Base-by-base conservation (phyloP, 2,113 vertebrate genomes). In the Forbesichthys papilliferus region DNA sequence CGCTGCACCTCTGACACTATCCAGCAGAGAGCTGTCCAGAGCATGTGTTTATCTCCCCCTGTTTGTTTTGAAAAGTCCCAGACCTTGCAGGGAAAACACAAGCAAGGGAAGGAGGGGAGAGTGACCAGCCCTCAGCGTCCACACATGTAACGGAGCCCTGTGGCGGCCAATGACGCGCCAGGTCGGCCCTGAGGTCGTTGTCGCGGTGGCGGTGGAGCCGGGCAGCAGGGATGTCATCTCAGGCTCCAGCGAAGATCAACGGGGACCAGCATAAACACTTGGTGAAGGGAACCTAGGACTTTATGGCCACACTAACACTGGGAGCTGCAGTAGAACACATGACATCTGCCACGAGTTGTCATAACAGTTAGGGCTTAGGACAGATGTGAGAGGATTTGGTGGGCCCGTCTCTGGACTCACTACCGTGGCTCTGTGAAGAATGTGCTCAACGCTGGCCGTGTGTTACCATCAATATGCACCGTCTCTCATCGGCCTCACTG, bases 21-120 rank as follows among this genome's bases (percentile, higher is more conserved):
- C 84, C 85, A 86, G 86, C 84, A 78, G 83, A 85, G 82, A 83
- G 75, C 85, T 82, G 86, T 89, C 88, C 86, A 86, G 75, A 87
- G 82, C 86, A 87, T 83, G 64, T 86, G 87, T 87, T 87, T 86
- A 90, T 89, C 89, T 91, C 87, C 77, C 84, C 80, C 74, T 91
- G 87, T 90, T 91, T 91, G 87, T 90, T 91, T 91, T 84, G 88
- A 89, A 79, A 91, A 90, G 88, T 86, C 80, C 67, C 88, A 90
- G 89, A 86, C 86, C 79, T 86, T 77, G 85, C 85, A 87, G 84
- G 84, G 81, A 88, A 90, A 91, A 88, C 83, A 88, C 85, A 88
- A 86, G 89, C 62, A 87, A 69, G 64, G 70, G 79, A 84, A 76
- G 82, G 82, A 82, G 81, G 78, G 79, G 80, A 65, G 66, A 68